Evolutionary conservation across 2,797 vertebrate species (phyloP), one percentile per base, ranked within the genome.

Genomic region (Poecilia wingei): DNA sequence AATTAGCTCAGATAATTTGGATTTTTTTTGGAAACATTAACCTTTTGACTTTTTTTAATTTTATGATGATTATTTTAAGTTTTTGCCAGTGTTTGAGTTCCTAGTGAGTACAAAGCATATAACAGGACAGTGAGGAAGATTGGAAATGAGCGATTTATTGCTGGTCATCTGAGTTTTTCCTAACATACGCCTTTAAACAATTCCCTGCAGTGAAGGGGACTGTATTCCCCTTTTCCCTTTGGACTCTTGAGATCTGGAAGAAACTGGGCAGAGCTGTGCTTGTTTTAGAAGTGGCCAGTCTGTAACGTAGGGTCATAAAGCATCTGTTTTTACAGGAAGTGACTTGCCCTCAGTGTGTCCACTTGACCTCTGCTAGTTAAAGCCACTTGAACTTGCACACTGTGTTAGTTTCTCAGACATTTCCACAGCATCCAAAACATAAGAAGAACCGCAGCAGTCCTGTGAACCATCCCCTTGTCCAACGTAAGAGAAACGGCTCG

Each of bases 351-450:
- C 88, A 91, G 87, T 91, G 84, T 91, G 89, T 93, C 87, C 92
- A 88, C 78, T 80, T 91, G 90, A 88, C 91, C 87, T 87, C 79
- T 93, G 82, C 83, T 93, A 93, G 93, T 80, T 91, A 93, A 86
- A 86, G 82, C 87, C 92, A 92, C 89, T 88, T 88, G 85, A 89
- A 74, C 86, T 91, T 94, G 89, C 86, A 83, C 88, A 89, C 89
- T 90, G 86, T 87, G 41, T 92, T 93, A 84, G 84, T 90, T 90
- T 93, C 94, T 93, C 87, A 83, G 91, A 94, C 84, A 87, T 94
- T 95, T 96, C 91, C 92, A 94, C 95, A 96, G 94, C 92, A 90
- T 86, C 86, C 82, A 83, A 90, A 90, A 90, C 86, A 91, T 85
- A 93, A 87, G 88, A 90, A 88, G 86, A 89, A 81, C 84, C 84